phyloP scores from a whole-genome alignment of 2,888 invertebrate genomes.

The Tetragnatha montana region DNA sequence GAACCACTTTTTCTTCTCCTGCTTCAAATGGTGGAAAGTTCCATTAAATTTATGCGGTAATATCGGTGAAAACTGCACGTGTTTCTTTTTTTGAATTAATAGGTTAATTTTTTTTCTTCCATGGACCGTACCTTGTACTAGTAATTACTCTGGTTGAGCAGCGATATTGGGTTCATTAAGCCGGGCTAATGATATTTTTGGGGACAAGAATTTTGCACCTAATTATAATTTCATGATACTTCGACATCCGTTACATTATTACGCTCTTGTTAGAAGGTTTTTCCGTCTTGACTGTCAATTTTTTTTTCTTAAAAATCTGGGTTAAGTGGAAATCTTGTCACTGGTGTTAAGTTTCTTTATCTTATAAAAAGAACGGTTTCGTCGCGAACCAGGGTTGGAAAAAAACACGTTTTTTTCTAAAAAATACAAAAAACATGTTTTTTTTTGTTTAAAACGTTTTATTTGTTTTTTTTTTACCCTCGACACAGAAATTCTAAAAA shows the following conservation, averaged over 20 bases:
- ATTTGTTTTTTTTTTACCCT: no score
- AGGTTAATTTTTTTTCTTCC: not conserved
- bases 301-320: not conserved
- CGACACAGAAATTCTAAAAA: no score
- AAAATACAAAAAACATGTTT: no score
- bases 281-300: not conserved
- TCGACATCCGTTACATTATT: not conserved
- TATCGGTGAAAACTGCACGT: constrained; percentile 8
- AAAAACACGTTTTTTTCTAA: no score
- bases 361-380: not conserved
- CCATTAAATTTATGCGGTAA: constrained; percentile 35
- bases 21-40: not conserved
- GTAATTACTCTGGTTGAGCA: not conserved
- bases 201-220: not conserved
- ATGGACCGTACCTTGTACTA: not conserved
- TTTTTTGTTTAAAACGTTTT: no score
- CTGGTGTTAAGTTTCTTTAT: not conserved
- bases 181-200: not conserved
- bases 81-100: constrained; percentile 9
- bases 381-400: no score
- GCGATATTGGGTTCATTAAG: not conserved
- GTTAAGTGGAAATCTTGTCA: not conserved
- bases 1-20: constrained; percentile 12
- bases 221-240: not conserved
- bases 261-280: not conserved